Evolutionary conservation across 2,113 vertebrate genomes (phyloP), one percentile per base, ranked within the genome.

Genomic region (Acinonyx jubatus): DNA sequence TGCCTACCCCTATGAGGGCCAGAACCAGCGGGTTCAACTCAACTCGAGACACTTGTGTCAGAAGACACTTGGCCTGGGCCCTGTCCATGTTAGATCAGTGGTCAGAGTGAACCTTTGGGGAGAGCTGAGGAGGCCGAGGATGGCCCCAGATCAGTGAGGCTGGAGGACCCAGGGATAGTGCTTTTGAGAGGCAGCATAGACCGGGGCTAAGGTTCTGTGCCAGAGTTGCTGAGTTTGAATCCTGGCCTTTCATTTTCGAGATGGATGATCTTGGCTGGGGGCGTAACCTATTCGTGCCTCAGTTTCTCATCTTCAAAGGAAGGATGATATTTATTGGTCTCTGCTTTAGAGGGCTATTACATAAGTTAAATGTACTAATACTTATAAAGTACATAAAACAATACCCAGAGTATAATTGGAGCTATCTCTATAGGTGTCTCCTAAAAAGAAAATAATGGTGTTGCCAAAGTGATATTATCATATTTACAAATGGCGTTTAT

Each of bases 281-380:
- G 23, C 41, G 50, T 85, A 89, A 66, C 7, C 33, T 25, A 69
- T 69, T 90, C 38, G 50, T 31, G 7, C 36, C 13, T 89, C 23
- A 87, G 38, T 41, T 95, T 92, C 23, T 91, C 76, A 45, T 73
- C 36, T 74, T 94, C 3, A 12, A 88, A 95, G 79, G 29, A n/a
- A 78, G 8, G 38, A 50, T 50, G 68, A 31, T 31, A 38, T n/a
- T 68, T 13, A 61, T 82, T 14, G 41, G 10, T 78, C n/a, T 96
- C 45, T 74, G 29, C 4, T 48, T 50, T 55, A 21, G 31, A 52
- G 61, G 16, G 2, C 0, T 78, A 31, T 31, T 79, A 57, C 12
- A 31, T 57, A n/a, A 27, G 45, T 41, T 57, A n/a, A 74, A 81
- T n/a, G 74, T 87, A 27, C 66, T 68, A 33, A 21, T 38, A 68